A percentile compares a stretch with the other conserved stretches of the same genome.
phyloP scores from a whole-genome alignment of 2,797 vertebrate species.

The Hoplostethus mediterraneus region DNA sequence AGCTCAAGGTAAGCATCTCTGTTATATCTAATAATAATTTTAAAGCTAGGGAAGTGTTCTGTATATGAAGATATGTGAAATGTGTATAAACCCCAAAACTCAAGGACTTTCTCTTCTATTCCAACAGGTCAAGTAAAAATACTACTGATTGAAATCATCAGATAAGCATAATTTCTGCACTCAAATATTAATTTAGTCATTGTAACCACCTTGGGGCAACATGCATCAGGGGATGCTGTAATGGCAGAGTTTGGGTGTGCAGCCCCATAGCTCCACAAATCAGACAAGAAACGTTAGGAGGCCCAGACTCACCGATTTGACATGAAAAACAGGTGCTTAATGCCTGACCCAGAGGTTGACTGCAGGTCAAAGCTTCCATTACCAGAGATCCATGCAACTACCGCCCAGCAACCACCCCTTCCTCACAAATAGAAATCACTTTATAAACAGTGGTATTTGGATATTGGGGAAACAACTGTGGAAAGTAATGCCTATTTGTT shows the following conservation, averaged over 20 bases:
- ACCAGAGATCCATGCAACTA: slow-evolving; percentile 27
- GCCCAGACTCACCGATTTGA: slow-evolving; percentile 86
- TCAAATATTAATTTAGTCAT: neutral
- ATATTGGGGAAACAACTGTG: neutral
- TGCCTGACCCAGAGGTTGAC: slow-evolving; percentile 84
- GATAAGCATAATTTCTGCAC: neutral
- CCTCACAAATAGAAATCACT: neutral
- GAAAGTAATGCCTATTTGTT: neutral
- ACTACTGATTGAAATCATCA: neutral
- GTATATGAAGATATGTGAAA: neutral
- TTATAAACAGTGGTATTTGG: neutral
- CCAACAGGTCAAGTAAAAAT: neutral
- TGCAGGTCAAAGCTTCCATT: slow-evolving; percentile 82
- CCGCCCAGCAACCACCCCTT: no score
- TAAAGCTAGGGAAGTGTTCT: neutral
- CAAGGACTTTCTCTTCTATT: neutral
- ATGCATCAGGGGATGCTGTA: slow-evolving; percentile 50
- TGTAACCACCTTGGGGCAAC: neutral
- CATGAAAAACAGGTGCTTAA: slow-evolving; percentile 87
- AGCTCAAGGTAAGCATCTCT: neutral
- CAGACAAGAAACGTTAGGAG: slow-evolving; percentile 84
- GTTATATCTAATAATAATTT: neutral
- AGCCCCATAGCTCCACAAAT: slow-evolving; percentile 82
- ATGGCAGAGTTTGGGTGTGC: slow-evolving; percentile 84
- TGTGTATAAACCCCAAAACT: no score